Base-by-base conservation (phyloP, 2,113 vertebrate species). In the Athene noctua region DNA sequence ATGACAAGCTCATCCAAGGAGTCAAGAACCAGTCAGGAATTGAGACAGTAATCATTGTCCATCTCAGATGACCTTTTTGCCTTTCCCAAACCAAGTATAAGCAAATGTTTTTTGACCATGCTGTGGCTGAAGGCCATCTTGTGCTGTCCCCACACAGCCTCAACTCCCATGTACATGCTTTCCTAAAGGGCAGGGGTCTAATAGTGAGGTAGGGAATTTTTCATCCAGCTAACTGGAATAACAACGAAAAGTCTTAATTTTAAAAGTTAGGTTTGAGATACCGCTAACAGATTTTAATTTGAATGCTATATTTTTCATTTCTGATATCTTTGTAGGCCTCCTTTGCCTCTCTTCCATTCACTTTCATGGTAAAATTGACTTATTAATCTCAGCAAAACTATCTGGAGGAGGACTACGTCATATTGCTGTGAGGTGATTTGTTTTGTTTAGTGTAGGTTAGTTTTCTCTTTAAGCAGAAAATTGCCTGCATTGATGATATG, bases 51-150 rank as follows among this genome's bases (percentile, higher is more conserved):
- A 40, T 19, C 21, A 17, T 55, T 11, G 9, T 87, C 57, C 40
- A 44, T 81, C 30, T 52, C 52, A 79, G 47, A 32, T 3, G 2
- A 59, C 61, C 18, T 71, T 88, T 89, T 88, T 86, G 36, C 22
- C 49, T 91, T 88, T 32, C 54, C 52, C 44, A 72, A 95, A 34
- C 38, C 26, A 86, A 21, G 7, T 23, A 29, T 15, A n/a, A 84
- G n/a, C 38, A 51, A 55, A 59, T 0, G 0, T 1, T 21, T 62
- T 90, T 71, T 49, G 42, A 42, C 22, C 1, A 2, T 80, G 34
- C 32, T 70, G 4, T 70, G 55, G 55, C 36, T 1, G 1, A 58
- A 18, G 30, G 59, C 17, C 40, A 30, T 49, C 34, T 72, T 66
- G 46, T 4, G 6, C 52, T 40, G 51, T 82, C 29, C 26, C 9